Conservation (phyloP, 1,140 invertebrate species). For the Heliconius himera region DNA sequence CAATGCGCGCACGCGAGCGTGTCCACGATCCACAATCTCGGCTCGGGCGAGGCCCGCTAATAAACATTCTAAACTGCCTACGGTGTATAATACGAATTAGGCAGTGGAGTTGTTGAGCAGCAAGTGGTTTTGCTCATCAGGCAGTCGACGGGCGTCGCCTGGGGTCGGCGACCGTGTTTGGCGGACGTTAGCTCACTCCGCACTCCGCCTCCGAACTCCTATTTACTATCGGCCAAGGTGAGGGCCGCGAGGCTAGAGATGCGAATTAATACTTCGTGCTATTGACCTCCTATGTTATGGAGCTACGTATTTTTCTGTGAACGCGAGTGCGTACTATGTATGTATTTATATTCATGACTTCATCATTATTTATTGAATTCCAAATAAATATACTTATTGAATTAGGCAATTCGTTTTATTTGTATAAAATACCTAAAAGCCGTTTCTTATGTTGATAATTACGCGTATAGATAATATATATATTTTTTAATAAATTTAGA, state of each 20-base stretch:
- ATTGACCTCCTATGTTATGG: constrained; percentile 46
- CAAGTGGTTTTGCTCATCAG: constrained; percentile 53
- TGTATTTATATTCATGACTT: constrained; percentile 5
- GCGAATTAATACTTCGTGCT: constrained; percentile 47
- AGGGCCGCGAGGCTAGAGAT: constrained; percentile 48
- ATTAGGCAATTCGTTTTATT: not conserved
- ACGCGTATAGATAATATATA: no score
- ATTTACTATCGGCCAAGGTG: constrained; percentile 60
- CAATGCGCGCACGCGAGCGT: constrained; percentile 34
- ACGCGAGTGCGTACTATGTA: constrained; percentile 6
- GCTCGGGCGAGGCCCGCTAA: constrained; percentile 9
- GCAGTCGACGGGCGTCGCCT: constrained; percentile 50
- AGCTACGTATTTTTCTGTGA: constrained; percentile 35
- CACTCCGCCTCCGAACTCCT: constrained; percentile 28
- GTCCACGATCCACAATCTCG: constrained; percentile 28
- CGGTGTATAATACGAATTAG: constrained; percentile 46
- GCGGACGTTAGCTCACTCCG: constrained; percentile 53
- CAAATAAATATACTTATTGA: not conserved
- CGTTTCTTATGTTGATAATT: no score
- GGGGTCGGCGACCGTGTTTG: constrained; percentile 68
- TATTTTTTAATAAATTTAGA: no score
- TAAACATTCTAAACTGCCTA: constrained; percentile 43
- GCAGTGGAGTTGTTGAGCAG: constrained; percentile 32
- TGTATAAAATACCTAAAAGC: not conserved
- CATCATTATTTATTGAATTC: constrained; percentile 17